Evolutionary conservation across 2,113 vertebrate species (phyloP).

Genomic region (Ageneiosus marmoratus): DNA sequence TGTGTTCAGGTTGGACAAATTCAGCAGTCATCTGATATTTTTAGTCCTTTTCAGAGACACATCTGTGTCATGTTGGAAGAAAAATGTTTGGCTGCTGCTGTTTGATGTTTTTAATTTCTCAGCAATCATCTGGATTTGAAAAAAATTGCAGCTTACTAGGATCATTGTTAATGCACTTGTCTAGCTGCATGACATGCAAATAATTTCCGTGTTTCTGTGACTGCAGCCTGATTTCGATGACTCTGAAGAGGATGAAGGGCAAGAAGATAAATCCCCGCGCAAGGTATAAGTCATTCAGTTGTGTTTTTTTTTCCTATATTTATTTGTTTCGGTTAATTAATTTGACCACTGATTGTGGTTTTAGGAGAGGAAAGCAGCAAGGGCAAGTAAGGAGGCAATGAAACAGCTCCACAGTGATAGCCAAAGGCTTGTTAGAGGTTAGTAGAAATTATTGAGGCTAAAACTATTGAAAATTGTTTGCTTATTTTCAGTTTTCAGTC

Average conservation of each 20-base stretch:
- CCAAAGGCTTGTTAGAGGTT: conserved; percentile 92
- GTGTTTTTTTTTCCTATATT: not conserved
- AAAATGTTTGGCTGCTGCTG: no score
- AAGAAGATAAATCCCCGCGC: conserved; percentile 62
- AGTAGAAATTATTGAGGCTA: conserved; percentile 30
- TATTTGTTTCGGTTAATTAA: not conserved
- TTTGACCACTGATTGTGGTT: not conserved
- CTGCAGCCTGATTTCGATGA: conserved; percentile 58
- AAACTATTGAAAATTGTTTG: not conserved
- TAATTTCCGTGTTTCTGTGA: not conserved
- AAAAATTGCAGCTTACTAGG: not conserved
- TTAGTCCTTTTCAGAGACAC: no score
- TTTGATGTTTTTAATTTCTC: no score
- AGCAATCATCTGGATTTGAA: not conserved
- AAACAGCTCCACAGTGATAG: conserved; percentile 92
- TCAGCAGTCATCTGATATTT: no score
- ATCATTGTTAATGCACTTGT: not conserved
- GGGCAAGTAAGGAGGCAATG: conserved; percentile 88
- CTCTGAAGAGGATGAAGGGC: conserved; percentile 56
- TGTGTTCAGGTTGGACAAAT: no score
- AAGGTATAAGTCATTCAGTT: conserved; percentile 54
- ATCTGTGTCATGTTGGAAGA: no score
- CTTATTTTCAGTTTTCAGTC: not conserved
- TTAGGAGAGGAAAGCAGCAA: conserved; percentile 92
- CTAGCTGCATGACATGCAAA: not conserved